Evolutionary conservation across 2,888 invertebrate species (phyloP).

Genomic region (Andrena flavipes): DNA sequence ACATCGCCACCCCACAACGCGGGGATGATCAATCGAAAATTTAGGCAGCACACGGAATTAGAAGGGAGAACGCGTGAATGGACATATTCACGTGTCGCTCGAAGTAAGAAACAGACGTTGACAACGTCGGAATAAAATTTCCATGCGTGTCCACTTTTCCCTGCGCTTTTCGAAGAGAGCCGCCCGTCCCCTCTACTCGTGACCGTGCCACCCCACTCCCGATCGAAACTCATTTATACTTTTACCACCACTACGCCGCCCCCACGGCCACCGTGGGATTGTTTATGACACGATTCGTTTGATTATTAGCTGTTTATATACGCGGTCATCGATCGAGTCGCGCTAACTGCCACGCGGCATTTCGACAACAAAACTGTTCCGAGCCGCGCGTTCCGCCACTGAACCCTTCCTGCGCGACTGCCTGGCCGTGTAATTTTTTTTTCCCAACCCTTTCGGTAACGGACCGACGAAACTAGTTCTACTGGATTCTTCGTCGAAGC

Average conservation of each 20-base stretch:
- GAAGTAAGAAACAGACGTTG: background rate
- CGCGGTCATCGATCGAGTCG: constrained; percentile 78
- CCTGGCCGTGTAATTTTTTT: constrained; percentile 16
- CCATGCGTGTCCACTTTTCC: constrained; percentile 64
- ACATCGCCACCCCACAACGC: background rate
- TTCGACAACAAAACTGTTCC: constrained; percentile 64
- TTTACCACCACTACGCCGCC: constrained; percentile 76
- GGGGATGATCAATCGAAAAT: too few relatives aligned
- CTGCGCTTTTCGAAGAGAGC: constrained; percentile 71
- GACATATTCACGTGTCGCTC: background rate
- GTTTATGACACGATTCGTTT: constrained; percentile 83
- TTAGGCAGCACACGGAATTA: background rate
- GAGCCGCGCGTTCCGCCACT: constrained; percentile 49
- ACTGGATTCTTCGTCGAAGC: constrained; percentile 37
- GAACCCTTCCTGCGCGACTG: constrained; percentile 66
- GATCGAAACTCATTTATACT: constrained; percentile 82
- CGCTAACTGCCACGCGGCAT: constrained; percentile 73
- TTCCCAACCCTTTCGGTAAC: constrained; percentile 19
- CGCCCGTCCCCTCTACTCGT: constrained; percentile 69
- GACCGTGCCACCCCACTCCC: constrained; percentile 70
- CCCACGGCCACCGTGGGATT: constrained; percentile 71
- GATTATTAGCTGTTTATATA: constrained; percentile 84
- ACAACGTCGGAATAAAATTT: constrained; percentile 65
- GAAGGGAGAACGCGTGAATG: background rate
- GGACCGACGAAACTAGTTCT: constrained; percentile 64